phyloP scores from a whole-genome alignment of 2,888 invertebrate species.

The Clepsis dumicolana region DNA sequence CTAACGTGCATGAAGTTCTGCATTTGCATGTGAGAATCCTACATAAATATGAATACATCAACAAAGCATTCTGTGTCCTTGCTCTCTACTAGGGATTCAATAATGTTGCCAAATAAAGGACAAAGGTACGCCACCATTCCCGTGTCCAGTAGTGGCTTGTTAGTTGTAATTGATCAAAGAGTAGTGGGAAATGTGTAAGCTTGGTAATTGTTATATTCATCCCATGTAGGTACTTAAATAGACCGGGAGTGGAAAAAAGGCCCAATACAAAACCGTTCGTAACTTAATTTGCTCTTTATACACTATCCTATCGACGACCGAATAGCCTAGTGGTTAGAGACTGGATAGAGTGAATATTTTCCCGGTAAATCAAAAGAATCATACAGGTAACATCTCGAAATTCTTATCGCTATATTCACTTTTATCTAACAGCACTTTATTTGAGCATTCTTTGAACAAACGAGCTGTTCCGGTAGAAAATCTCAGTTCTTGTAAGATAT shows the following conservation, averaged over 20 bases:
- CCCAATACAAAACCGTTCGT: constrained; percentile 16
- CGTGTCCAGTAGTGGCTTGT: not conserved
- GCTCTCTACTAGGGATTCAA: not conserved
- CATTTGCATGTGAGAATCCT: no score
- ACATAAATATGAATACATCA: no score
- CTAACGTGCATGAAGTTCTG: no score
- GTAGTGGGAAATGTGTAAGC: not conserved
- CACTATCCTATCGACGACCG: no score
- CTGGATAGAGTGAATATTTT: constrained; percentile 25
- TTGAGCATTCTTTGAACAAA: not conserved
- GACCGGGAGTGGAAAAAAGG: not conserved
- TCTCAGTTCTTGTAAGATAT: not conserved
- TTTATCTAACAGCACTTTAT: not conserved
- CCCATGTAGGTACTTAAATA: no score
- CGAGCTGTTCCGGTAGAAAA: not conserved
- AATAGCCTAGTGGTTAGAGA: no score
- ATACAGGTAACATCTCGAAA: constrained; percentile 7
- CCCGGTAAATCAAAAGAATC: constrained; percentile 1
- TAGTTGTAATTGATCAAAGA: no score
- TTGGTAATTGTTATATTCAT: not conserved
- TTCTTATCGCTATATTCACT: constrained; percentile 7
- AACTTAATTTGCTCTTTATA: constrained; percentile 25
- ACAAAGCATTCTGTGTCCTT: not conserved
- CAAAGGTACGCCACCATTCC: not conserved
- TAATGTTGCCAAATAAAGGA: not conserved